Base-by-base conservation (phyloP, 2,888 invertebrate genomes). In the Chloroclysta siterata region DNA sequence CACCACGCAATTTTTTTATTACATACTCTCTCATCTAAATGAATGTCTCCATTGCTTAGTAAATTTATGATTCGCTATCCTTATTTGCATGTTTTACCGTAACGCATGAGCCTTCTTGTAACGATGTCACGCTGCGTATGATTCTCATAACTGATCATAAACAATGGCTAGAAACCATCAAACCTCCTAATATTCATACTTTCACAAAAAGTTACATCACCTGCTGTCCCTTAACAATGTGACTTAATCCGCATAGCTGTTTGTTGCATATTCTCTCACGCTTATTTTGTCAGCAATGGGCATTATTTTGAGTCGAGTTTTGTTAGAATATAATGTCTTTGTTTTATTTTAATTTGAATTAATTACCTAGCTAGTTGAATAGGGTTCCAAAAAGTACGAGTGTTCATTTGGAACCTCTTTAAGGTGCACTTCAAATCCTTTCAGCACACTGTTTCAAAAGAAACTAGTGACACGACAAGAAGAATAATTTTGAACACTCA, bases 191-290 rank as follows among this genome's bases (percentile, higher is more conserved):
- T 60, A 60, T 61, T 67, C 15, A 55, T 55, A 55, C 55, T 67
- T 71, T 66, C 69, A 64, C 61, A 59, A 61, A 66, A 44, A 55
- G 63, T 69, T 68, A 61, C 65, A 50, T 59, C 64, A 71, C 54
- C 28, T 46, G 54, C 39, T 41, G 62, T 64, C 69, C 69, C 68
- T 69, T 65, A 52, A 66, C 65, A 66, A 67, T 59, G 62, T 51
- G 65, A 64, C 61, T 65, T 65, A 65, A 66, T 70, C 60, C 63
- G 67, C 65, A 66, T 71, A 69, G 70, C 66, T 66, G 66, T 61
- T 61, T 62, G 66, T 73, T 74, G 73, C 72, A 71, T 72, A 73
- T 72, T 71, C 72, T 71, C 73, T 72, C 78, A 78, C 74, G 70
- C 67, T 70, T 72, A 69, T 65, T 65, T 62, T 60, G 66, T 65